Base-by-base conservation (phyloP, 1,140 invertebrate genomes). In the Branchinecta lindahli region DNA sequence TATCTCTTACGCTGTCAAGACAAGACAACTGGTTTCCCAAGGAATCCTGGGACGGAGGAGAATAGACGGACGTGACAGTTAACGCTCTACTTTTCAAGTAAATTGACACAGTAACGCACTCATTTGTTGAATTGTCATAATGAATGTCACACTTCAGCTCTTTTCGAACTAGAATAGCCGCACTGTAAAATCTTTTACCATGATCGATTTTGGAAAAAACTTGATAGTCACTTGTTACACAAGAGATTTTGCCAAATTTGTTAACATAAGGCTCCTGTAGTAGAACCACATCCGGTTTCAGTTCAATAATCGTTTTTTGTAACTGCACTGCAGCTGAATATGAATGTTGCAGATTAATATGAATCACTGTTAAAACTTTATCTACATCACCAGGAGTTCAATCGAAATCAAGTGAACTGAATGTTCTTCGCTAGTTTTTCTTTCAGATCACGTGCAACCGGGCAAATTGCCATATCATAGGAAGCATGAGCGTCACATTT, bases 41-140 rank as follows among this genome's bases (percentile, higher is more conserved):
- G n/a, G n/a, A n/a, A n/a, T 52, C 47, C 9, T 52, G n/a, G n/a
- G 47, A 52, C 9, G 47, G 47, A 52, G 47, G 47, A 52, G 47
- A 52, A 52, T 52, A 52, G n/a, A n/a, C 9, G 9, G 47, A 52
- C 47, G n/a, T n/a, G n/a, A 52, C 47, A 9, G 47, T 52, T 9
- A 52, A 52, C 9, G 47, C n/a, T n/a, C n/a, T 52, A 9, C n/a
- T 52, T n/a, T 52, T 52, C n/a, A 52, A 52, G n/a, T 52, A 52
- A n/a, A 52, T n/a, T 52, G n/a, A 52, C 9, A 52, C 47, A n/a
- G n/a, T 52, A 52, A 52, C 47, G n/a, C 47, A 52, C n/a, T 52
- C 9, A 52, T 52, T 52, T n/a, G n/a, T 52, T 52, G 47, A 52
- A 9, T 52, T 9, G 9, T 52, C 47, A n/a, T 52, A 52, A 9